phyloP scores from a whole-genome alignment of 2,113 vertebrate species.

The Haemorhous mexicanus region DNA sequence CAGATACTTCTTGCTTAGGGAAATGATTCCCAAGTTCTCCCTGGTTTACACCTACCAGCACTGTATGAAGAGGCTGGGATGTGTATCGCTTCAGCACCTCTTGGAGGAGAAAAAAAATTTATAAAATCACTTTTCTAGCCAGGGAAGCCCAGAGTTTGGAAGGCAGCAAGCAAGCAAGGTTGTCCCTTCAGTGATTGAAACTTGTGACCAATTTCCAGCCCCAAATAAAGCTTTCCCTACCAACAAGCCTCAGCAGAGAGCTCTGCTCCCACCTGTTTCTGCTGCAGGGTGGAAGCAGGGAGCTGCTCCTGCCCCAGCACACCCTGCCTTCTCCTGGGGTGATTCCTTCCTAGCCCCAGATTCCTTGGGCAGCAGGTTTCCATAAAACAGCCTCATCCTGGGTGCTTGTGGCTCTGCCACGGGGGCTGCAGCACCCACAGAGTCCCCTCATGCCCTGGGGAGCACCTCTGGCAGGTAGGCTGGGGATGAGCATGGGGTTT shows the following conservation, averaged over 20 bases:
- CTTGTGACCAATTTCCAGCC: neutral
- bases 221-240: neutral
- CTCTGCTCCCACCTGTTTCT: neutral
- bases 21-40: neutral
- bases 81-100: neutral
- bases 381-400: neutral
- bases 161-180: neutral
- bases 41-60: neutral
- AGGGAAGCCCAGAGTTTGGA: neutral
- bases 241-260: neutral
- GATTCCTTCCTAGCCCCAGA: neutral
- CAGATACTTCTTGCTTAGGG: neutral
- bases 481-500: neutral
- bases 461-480: neutral
- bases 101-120: neutral
- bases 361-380: neutral
- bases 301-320: neutral
- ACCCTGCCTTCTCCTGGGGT: neutral
- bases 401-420: accelerated
- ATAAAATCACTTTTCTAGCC: neutral
- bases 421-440: neutral
- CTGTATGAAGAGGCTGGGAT: neutral
- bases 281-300: neutral
- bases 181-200: neutral
- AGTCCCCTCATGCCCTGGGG: neutral